phyloP scores from a whole-genome alignment of 2,797 vertebrate genomes.

The Sebastes dallii region DNA sequence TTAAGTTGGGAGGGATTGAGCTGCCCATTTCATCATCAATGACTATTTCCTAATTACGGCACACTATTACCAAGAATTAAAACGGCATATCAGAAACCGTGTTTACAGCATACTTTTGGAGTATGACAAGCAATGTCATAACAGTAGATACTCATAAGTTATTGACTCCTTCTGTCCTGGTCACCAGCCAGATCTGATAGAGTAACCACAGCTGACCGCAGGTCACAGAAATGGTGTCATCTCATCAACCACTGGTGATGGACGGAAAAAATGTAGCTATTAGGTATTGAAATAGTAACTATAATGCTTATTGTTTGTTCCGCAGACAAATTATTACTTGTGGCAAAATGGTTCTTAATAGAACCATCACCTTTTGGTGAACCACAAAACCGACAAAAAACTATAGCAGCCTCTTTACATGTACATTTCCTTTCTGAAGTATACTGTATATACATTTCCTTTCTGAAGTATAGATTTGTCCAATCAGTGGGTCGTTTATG shows the following conservation, averaged over 20 bases:
- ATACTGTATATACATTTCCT: neutral
- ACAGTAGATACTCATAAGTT: slow-evolving; percentile 4
- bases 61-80: neutral
- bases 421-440: neutral
- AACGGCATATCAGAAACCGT: slow-evolving; percentile 5
- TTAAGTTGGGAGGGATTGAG: neutral
- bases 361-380: neutral
- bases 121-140: slow-evolving; percentile 19
- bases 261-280: slow-evolving; percentile 29
- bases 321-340: neutral
- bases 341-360: neutral
- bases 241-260: slow-evolving; percentile 22
- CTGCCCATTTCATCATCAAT: slow-evolving; percentile 1
- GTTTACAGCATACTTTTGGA: neutral
- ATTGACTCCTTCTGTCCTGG: slow-evolving; percentile 31
- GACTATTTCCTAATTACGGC: slow-evolving; percentile 3
- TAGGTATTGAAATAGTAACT: slow-evolving; percentile 2
- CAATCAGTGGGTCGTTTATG: neutral
- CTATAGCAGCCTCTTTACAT: neutral
- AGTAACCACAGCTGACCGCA: slow-evolving; percentile 44
- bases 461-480: neutral
- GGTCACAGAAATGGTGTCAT: slow-evolving; percentile 35
- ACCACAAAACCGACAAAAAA: neutral
- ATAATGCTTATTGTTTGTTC: neutral
- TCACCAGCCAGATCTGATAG: slow-evolving; percentile 14